These are phyloP conservation scores for Liopterus haemorrhoidalis DNA, from an alignment of 2,888 invertebrate genomes.

Conservation along the genomic window DNA sequence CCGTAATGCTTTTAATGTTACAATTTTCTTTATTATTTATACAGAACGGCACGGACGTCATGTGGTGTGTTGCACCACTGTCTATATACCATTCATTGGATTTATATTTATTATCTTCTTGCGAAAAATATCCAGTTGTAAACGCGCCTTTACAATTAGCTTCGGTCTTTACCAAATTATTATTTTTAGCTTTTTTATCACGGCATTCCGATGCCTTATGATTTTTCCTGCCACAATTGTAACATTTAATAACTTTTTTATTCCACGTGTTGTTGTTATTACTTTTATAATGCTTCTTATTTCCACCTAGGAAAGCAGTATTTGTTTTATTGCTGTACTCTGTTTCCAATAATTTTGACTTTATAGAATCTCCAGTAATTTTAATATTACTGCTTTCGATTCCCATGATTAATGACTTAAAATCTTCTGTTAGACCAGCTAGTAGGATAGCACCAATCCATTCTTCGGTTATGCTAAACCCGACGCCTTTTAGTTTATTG, in stretches of 20 bases:
- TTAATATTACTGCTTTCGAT: conserved; percentile 31
- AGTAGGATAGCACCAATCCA: conserved; percentile 35
- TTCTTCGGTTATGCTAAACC: conserved; percentile 31
- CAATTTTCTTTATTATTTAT: not conserved
- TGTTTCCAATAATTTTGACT: conserved; percentile 34
- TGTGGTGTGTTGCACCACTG: conserved; percentile 13
- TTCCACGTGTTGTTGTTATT: too few relatives aligned
- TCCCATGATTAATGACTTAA: conserved; percentile 36
- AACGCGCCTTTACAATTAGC: too few relatives aligned
- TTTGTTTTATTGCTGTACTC: too few relatives aligned
- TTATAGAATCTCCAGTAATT: conserved; percentile 33
- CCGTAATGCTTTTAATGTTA: conserved; percentile 6
- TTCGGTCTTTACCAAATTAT: too few relatives aligned
- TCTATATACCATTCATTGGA: conserved; percentile 15
- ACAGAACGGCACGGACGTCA: conserved; percentile 1
- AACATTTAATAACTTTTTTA: too few relatives aligned
- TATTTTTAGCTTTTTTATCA: too few relatives aligned
- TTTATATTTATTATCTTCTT: too few relatives aligned
- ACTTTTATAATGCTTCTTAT: too few relatives aligned
- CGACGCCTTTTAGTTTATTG: conserved; percentile 31
- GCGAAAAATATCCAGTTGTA: too few relatives aligned
- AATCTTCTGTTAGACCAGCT: conserved; percentile 34
- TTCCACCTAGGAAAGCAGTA: too few relatives aligned
- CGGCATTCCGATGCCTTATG: too few relatives aligned
- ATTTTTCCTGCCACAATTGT: too few relatives aligned